These are phyloP conservation scores for Cantharis rustica DNA, from an alignment of 2,888 invertebrate genomes.

Conservation along the genomic window DNA sequence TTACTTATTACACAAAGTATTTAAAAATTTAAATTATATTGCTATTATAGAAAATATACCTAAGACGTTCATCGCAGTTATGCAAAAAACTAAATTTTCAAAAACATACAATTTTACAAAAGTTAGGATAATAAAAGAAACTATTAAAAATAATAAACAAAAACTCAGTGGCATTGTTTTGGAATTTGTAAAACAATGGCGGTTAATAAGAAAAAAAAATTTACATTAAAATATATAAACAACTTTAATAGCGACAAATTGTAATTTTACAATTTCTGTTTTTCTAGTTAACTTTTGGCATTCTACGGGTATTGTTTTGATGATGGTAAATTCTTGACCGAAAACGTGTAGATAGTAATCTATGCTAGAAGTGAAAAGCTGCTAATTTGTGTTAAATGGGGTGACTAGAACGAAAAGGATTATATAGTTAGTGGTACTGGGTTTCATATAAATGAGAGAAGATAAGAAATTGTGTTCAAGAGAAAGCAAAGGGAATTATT, in stretches of 20 bases:
- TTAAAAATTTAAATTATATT: neutral
- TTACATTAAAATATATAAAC: neutral
- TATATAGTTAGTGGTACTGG: neutral
- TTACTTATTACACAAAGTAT: conserved; percentile 14
- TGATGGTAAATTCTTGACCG: neutral
- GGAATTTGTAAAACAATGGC: neutral
- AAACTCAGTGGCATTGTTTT: neutral
- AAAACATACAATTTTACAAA: neutral
- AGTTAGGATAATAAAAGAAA: neutral
- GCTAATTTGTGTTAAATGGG: neutral
- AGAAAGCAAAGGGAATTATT: neutral
- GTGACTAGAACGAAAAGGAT: neutral
- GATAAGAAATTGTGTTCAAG: neutral
- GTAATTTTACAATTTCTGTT: neutral
- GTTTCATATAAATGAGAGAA: neutral
- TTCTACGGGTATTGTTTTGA: neutral
- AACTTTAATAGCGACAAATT: neutral
- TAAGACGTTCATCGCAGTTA: neutral
- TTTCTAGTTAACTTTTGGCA: neutral
- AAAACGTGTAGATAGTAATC: neutral
- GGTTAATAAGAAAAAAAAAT: neutral
- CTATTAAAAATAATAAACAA: neutral
- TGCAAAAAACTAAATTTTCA: neutral
- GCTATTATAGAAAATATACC: neutral
- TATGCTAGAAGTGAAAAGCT: neutral